Percentiles rank a stretch among this genome's conserved stretches.
These are phyloP conservation scores for Hypsibius dujardini DNA, from an alignment of 1,140 invertebrate species.

Conservation along the genomic window DNA sequence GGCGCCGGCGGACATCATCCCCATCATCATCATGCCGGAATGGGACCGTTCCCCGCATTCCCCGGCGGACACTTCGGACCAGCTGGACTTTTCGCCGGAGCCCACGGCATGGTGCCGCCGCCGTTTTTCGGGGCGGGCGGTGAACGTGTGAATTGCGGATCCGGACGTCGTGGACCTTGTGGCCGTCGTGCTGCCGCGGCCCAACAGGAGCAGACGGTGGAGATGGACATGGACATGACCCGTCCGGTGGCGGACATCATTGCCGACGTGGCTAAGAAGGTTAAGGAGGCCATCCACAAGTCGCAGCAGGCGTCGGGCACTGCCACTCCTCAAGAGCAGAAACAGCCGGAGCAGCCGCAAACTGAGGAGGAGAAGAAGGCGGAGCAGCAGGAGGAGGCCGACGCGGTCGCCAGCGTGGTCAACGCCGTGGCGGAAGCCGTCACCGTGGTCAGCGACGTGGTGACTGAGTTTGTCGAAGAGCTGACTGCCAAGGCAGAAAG, in stretches of 20 bases:
- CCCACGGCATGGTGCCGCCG: background rate
- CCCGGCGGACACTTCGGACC: too few relatives aligned
- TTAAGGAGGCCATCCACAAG: background rate
- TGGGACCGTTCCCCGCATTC: too few relatives aligned
- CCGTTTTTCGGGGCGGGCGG: background rate
- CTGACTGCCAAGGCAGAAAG: background rate
- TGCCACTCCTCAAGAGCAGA: too few relatives aligned
- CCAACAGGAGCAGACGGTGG: background rate
- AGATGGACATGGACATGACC: background rate
- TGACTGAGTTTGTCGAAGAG: background rate
- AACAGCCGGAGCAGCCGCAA: slow-evolving; percentile 3
- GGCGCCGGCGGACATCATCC: too few relatives aligned
- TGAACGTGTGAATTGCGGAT: too few relatives aligned
- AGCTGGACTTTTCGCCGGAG: background rate
- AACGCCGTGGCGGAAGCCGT: background rate
- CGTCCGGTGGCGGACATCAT: background rate
- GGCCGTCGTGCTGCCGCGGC: background rate
- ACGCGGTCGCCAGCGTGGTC: slow-evolving; percentile 13
- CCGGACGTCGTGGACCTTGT: too few relatives aligned
- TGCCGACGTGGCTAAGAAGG: slow-evolving; percentile 3
- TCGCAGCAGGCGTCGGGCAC: background rate
- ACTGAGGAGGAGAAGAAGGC: slow-evolving; percentile 21
- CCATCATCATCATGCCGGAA: too few relatives aligned
- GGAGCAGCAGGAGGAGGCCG: slow-evolving; percentile 17
- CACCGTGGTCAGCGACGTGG: background rate